A percentile compares a stretch with the other conserved stretches of the same genome.
These are phyloP conservation scores for Tetraneura akinire DNA, from an alignment of 1,140 invertebrate species.

Conservation along the genomic window DNA sequence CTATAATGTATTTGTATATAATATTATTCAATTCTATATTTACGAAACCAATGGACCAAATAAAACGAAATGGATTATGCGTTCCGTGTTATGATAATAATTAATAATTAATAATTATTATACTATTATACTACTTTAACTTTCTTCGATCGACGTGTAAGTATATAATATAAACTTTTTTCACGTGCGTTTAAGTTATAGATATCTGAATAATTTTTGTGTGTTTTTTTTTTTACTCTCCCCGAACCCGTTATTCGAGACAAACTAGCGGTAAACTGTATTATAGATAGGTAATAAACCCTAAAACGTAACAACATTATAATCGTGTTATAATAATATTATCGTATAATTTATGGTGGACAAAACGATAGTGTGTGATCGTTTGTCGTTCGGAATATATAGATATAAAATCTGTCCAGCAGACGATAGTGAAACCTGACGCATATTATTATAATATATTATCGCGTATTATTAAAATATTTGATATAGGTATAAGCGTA, in stretches of 20 bases:
- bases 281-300: slow-evolving; percentile 2
- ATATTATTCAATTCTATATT: neutral
- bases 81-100: neutral
- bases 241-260: slow-evolving; percentile 24
- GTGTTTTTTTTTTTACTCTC: neutral
- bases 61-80: neutral
- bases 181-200: no score
- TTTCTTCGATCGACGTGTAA: neutral
- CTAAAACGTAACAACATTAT: slow-evolving; percentile 5
- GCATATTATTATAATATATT: no score
- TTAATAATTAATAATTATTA: no score
- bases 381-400: neutral
- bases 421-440: neutral
- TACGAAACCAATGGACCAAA: neutral
- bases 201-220: neutral
- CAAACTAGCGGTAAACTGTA: neutral
- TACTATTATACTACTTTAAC: no score
- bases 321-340: neutral
- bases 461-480: no score
- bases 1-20: neutral
- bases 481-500: no score
- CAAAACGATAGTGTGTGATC: neutral
- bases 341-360: neutral
- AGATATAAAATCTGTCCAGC: neutral
- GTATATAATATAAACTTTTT: no score